Base-by-base conservation (phyloP, 2,888 invertebrate species). In the Ellobium chinense region DNA sequence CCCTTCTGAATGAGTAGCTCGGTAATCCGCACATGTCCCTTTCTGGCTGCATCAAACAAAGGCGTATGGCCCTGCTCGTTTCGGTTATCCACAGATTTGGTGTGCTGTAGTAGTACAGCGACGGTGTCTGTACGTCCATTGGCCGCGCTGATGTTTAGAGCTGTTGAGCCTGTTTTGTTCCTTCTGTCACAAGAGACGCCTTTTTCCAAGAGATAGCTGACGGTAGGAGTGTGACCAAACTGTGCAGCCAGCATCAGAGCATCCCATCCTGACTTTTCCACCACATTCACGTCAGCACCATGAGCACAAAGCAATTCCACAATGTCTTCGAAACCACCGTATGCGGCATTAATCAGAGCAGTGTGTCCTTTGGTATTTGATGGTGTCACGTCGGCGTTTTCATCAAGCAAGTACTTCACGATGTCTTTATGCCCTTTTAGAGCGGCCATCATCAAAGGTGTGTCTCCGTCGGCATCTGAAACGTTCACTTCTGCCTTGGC, bases 211-310 rank as follows among this genome's bases (percentile, higher is more conserved):
- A 69, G 46, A 2, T 39, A 46, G 2, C 34, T 46, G 18, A 39
- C 1, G n/a, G 9, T n/a, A n/a, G 31, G 21, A 31, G 74, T 74
- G 62, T 68, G 39, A 12, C 39, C 37, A 37, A 68, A 68, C 39
- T 68, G 68, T 18, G 39, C 36, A 12, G 68, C 68, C 39, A 68
- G 37, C 68, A 68, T 68, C 3, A 68, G 27, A 3, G 68, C 68
- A 68, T 68, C 37, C 68, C 68, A 68, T 3, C 68, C 36, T 37
- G 34, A 37, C 9, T 24, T 18, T 39, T 68, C 68, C 18, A 68
- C 68, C 3, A 3, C 5, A n/a, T 68, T 12, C 14, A 68, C 4
- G 9, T 37, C 31, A 3, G 68, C 68, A 7, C 27, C 24, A 18
- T 37, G 18, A 14, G 12, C 5, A n/a, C 3, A 27, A 14, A 68